Conservation (phyloP, 2,888 invertebrate genomes). For the Hemithea aestivaria region DNA sequence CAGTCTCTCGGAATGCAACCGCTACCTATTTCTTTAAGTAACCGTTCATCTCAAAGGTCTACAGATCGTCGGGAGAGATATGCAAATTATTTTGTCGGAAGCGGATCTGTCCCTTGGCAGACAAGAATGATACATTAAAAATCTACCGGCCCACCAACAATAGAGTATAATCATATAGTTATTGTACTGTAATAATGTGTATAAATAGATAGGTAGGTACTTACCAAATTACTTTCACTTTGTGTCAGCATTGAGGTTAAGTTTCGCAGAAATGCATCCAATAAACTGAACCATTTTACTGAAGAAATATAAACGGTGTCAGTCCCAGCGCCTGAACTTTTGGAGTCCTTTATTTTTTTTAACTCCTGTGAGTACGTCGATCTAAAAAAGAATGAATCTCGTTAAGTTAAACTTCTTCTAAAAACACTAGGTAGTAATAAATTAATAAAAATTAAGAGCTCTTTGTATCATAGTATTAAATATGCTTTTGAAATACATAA, state of each 20-base stretch:
- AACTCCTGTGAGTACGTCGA: constrained; percentile 7
- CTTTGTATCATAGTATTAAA: constrained; percentile 9
- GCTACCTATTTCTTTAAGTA: constrained; percentile 14
- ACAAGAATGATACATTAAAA: constrained; percentile 21
- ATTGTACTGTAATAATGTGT: constrained; percentile 7
- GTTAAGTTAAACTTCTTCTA: constrained; percentile 5
- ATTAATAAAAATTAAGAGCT: constrained; percentile 9
- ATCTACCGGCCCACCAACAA: constrained; percentile 11
- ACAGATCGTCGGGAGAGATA: constrained; percentile 17
- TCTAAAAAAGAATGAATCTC: constrained; percentile 6
- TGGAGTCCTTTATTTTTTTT: constrained; percentile 16
- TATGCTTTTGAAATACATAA: constrained; percentile 15
- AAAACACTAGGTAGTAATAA: constrained; percentile 6
- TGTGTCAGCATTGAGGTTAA: constrained; percentile 13
- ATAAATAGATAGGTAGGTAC: constrained; percentile 17
- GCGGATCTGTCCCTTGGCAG: constrained; percentile 21
- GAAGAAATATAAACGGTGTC: constrained; percentile 9
- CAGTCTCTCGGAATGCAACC: constrained; percentile 17
- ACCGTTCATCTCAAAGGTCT: constrained; percentile 18
- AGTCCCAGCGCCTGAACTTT: constrained; percentile 14
- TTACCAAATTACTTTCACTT: constrained; percentile 22
- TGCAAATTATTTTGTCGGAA: constrained; percentile 21
- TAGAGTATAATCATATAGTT: constrained; percentile 9
- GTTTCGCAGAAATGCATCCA: constrained; percentile 16
- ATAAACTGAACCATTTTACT: constrained; percentile 20